Evolutionary conservation across 1,140 invertebrate genomes (phyloP), one percentile per base, ranked within the genome.

Genomic region (Bombus turneri): DNA sequence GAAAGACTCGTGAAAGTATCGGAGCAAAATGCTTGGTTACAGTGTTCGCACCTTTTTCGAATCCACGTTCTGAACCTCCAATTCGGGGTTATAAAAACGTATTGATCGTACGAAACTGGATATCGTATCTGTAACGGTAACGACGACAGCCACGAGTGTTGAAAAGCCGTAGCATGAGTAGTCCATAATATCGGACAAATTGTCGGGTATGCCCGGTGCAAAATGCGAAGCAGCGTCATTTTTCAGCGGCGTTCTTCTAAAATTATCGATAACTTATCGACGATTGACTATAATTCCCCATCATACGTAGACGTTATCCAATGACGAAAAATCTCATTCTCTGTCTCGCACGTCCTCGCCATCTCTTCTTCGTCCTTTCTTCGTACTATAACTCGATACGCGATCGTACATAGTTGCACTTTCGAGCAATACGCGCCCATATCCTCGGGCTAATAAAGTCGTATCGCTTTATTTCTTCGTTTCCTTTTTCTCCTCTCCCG

Each of bases 251-350:
- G 85, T 90, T 92, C 90, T 93, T 93, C 88, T 88, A 91, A 93
- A 93, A 93, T 92, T 85, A 88, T 90, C 92, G 92, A 93, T 93
- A 93, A 93, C 91, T 93, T 91, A 93, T 92, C 91, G 91, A 82
- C 90, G 86, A 93, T 93, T 91, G 88, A 78, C 90, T 84, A 81
- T 93, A 92, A 93, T 93, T 92, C 85, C 83, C 87, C 83, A 53
- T 87, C 86, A 59, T 80, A 75, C 88, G 85, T 83, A 83, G 37
- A 87, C 43, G 87, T 83, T 86, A 79, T 79, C 74, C 73, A 68
- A 43, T 77, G 73, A 86, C 77, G 73, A 87, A 85, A 88, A 83
- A 92, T 86, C 83, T 31, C 39, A 34, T 85, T 41, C 57, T 1
- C n/a, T 28, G 34, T 59, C 31, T 66, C 34, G 57, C 34, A 10